Evolutionary conservation across 2,888 invertebrate species (phyloP).

Genomic region (Tromatobia lineatoria): DNA sequence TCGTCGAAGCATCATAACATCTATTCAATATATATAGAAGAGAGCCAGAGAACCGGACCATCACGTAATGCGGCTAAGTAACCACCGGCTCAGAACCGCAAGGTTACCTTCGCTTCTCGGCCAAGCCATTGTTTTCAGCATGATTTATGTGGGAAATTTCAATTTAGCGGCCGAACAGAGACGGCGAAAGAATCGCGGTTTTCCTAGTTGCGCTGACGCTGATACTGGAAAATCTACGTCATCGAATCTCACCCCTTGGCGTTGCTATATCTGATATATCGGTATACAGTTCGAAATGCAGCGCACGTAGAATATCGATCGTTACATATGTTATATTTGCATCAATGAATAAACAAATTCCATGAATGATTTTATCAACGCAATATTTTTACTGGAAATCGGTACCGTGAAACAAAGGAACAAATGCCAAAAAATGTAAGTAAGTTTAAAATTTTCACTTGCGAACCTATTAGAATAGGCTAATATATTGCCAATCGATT

Average conservation of each 20-base stretch:
- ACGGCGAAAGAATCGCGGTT: constrained; percentile 64
- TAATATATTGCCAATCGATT: too few species aligned
- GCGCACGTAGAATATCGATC: background rate
- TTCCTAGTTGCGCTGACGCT: constrained; percentile 35
- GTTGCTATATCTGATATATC: background rate
- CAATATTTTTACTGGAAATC: too few species aligned
- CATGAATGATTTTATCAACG: too few species aligned
- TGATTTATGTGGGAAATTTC: constrained; percentile 80
- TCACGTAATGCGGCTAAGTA: constrained; percentile 83
- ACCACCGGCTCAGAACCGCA: constrained; percentile 78
- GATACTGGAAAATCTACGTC: constrained; percentile 28
- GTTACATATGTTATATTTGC: background rate
- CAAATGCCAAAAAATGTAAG: too few species aligned
- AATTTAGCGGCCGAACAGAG: constrained; percentile 75
- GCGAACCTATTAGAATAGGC: too few species aligned
- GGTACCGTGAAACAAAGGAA: too few species aligned
- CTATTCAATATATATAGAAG: too few species aligned
- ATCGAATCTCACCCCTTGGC: background rate
- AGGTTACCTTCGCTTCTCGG: constrained; percentile 68
- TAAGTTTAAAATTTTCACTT: too few species aligned
- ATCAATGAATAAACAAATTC: background rate
- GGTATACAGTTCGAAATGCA: background rate
- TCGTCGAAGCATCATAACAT: too few species aligned
- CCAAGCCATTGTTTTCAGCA: constrained; percentile 76
- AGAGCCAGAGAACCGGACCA: constrained; percentile 55